Base-by-base conservation (phyloP, 2,888 invertebrate species). In the Trachelus stipa region DNA sequence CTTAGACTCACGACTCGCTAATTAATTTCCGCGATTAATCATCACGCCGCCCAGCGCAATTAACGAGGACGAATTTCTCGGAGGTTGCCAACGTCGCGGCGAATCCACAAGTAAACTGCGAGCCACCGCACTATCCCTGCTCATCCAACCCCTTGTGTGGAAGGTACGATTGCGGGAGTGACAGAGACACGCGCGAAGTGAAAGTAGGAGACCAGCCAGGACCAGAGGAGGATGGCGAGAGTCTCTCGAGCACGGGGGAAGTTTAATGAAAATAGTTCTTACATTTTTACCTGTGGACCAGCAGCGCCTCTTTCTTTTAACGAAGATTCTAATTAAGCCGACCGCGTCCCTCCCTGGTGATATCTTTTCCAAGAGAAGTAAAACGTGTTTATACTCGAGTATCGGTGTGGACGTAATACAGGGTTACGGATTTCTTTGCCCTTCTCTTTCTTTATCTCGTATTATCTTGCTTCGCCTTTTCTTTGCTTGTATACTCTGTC, bases 251-350 rank as follows among this genome's bases (percentile, higher is more conserved):
- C 83, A 83, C 82, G 83, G 83, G 82, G 81, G 82, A 87, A 88
- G 85, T 88, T 88, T 88, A 88, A 89, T 89, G 88, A 88, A 88
- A 88, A 88, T 89, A 88, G 88, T 88, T 89, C 84, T 86, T 88
- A 87, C 87, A 87, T 88, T 88, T 88, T 88, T 87, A 86, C 85
- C 85, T 82, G 84, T 79, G 80, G 81, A 82, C 87, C 79, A 79
- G 81, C 79, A 79, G 81, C 78, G 81, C 78, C 75, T 81, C 80
- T 81, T 82, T 82, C 83, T 84, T 84, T 86, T 87, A 87, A 87
- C 87, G 86, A 87, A 87, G 86, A 87, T 87, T 87, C 87, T 87
- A 87, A 87, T 87, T 87, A 87, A 87, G 86, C 81, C 83, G 81
- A 74, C 80, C 81, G 30, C 74, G 31, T 56, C 31, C 35, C 11